Evolutionary conservation across 2,797 vertebrate species (phyloP).

Genomic region (Sebastes diploproa): DNA sequence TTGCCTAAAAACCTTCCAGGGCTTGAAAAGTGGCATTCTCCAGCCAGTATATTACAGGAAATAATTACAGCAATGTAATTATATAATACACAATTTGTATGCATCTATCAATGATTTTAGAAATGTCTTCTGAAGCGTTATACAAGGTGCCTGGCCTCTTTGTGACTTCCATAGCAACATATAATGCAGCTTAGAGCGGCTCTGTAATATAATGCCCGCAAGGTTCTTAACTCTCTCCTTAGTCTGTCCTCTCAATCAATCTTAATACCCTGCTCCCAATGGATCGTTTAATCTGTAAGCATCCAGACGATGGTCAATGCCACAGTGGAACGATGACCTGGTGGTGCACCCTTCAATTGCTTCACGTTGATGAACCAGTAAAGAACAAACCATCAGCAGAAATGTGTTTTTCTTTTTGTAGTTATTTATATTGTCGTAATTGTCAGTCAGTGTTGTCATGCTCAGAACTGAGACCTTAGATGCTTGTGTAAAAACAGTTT

Average conservation of each 20-base stretch:
- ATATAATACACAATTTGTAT: background rate
- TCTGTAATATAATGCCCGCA: conserved; percentile 52
- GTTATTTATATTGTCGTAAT: background rate
- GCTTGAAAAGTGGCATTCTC: no score
- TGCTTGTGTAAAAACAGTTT: background rate
- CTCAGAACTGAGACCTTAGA: background rate
- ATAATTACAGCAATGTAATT: background rate
- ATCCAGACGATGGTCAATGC: conserved; percentile 61
- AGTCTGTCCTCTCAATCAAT: conserved; percentile 67
- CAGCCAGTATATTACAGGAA: background rate
- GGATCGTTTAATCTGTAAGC: conserved; percentile 62
- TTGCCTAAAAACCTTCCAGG: background rate
- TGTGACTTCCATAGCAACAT: conserved; percentile 49
- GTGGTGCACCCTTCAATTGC: conserved; percentile 25
- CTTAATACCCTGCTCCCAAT: conserved; percentile 61
- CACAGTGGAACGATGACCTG: conserved; percentile 44
- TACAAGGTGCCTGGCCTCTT: conserved; percentile 26
- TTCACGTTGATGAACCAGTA: conserved; percentile 21
- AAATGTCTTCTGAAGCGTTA: background rate
- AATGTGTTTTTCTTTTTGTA: background rate
- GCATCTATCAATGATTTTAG: background rate
- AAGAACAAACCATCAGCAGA: background rate
- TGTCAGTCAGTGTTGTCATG: background rate
- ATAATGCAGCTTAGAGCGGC: conserved; percentile 54
- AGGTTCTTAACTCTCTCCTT: conserved; percentile 66